These are phyloP conservation scores for Eristalinus sepulchralis DNA, from an alignment of 2,888 invertebrate genomes.

Conservation along the genomic window DNA sequence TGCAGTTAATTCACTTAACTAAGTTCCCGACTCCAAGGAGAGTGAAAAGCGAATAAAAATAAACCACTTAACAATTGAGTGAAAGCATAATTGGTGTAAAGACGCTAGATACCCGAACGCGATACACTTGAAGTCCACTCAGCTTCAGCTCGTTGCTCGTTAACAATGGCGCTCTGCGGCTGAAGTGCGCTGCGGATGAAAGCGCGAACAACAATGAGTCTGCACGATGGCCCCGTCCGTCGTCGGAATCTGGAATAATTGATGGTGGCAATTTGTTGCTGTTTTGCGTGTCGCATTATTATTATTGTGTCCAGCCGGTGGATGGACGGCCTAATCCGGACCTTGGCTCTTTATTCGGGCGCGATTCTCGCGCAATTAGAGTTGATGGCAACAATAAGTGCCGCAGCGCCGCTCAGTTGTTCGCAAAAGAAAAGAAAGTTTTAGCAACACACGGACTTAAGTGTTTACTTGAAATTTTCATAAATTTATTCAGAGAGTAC, in stretches of 20 bases:
- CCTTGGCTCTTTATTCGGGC: neutral
- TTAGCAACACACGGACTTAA: neutral
- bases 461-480: neutral
- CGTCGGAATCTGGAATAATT: conserved; percentile 26
- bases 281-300: conserved; percentile 12
- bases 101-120: conserved; percentile 7
- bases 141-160: conserved; percentile 11
- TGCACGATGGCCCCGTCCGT: neutral
- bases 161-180: conserved; percentile 29
- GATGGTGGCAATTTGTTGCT: conserved; percentile 39
- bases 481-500: neutral
- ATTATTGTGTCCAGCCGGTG: conserved; percentile 32
- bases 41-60: conserved; percentile 1
- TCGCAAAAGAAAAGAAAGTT: neutral
- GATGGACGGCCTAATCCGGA: conserved; percentile 31
- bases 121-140: conserved; percentile 21
- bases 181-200: conserved; percentile 20
- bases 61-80: conserved; percentile 48
- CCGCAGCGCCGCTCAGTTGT: neutral
- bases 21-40: neutral
- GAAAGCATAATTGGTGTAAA: conserved; percentile 62
- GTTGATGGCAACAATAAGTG: conserved; percentile 13
- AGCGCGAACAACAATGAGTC: conserved; percentile 9
- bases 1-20: conserved; percentile 27
- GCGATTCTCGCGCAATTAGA: conserved; percentile 29